phyloP scores from a whole-genome alignment of 2,113 vertebrate genomes.

The Herpetotheres cachinnans region DNA sequence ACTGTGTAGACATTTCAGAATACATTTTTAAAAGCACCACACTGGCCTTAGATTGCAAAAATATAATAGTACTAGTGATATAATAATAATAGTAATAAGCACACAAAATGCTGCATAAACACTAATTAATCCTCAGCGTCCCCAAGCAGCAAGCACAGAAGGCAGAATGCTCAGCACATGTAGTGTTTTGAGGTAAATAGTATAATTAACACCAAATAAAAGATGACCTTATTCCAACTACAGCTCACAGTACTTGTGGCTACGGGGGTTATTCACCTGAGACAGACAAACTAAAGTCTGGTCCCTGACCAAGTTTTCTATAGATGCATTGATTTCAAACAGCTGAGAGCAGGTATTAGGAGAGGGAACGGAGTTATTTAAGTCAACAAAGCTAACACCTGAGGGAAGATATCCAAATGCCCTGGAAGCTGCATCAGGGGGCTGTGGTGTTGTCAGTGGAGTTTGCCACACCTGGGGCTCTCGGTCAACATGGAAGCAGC shows the following conservation, averaged over 20 bases:
- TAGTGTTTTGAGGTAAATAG: conserved; percentile 3
- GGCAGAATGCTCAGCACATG: conserved; percentile 15
- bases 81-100: conserved; percentile 55
- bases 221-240: background rate
- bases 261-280: background rate
- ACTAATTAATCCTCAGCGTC: conserved; percentile 58
- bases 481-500: background rate
- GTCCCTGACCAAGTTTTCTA: background rate
- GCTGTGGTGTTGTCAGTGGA: background rate
- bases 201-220: conserved; percentile 3
- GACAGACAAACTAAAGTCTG: background rate
- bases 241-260: background rate
- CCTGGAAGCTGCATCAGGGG: background rate
- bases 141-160: conserved; percentile 40
- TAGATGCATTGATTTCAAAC: background rate
- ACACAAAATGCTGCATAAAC: conserved; percentile 59
- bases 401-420: background rate
- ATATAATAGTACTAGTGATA: conserved; percentile 3
- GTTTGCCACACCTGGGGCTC: background rate
- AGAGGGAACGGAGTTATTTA: background rate
- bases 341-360: background rate
- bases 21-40: background rate
- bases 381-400: background rate
- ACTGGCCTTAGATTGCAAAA: conserved; percentile 33
- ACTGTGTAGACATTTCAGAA: background rate